phyloP scores from a whole-genome alignment of 1,140 invertebrate species.

The Dendrolimus punctatus region DNA sequence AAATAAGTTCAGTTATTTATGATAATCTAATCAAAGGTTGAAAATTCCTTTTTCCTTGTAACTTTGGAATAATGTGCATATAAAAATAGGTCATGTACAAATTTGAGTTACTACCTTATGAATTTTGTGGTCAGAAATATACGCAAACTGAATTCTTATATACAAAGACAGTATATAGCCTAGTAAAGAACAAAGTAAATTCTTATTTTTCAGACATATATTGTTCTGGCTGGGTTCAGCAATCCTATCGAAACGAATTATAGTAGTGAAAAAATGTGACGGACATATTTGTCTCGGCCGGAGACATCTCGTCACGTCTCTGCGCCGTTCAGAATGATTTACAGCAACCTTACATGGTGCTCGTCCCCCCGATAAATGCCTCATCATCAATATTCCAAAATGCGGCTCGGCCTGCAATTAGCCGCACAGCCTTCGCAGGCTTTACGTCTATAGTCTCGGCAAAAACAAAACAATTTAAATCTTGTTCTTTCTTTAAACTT shows the following conservation, averaged over 20 bases:
- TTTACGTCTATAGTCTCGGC: conserved; percentile 42
- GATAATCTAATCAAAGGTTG: too few relatives aligned
- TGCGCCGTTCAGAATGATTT: conserved; percentile 59
- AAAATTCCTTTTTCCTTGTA: too few relatives aligned
- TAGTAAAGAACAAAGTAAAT: conserved; percentile 13
- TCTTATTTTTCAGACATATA: conserved; percentile 6
- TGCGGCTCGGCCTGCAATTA: conserved; percentile 64
- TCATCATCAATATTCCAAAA: conserved; percentile 71
- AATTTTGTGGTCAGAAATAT: too few relatives aligned
- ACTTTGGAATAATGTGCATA: too few relatives aligned
- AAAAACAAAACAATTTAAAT: conserved; percentile 52
- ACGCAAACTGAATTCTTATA: neutral
- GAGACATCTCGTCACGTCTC: conserved; percentile 64
- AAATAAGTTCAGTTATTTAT: too few relatives aligned
- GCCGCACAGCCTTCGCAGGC: conserved; percentile 59
- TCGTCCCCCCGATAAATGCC: conserved; percentile 65
- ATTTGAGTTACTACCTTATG: too few relatives aligned
- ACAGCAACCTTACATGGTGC: conserved; percentile 59
- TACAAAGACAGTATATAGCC: neutral
- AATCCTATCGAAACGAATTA: conserved; percentile 46
- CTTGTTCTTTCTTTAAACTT: conserved; percentile 50
- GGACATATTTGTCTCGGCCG: conserved; percentile 58
- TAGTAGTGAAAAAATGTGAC: conserved; percentile 51
- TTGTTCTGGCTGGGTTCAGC: conserved; percentile 12
- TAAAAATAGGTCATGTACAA: too few relatives aligned